These are phyloP conservation scores for Stegastes partitus DNA, from an alignment of 2,113 vertebrate species.

Conservation along the genomic window DNA sequence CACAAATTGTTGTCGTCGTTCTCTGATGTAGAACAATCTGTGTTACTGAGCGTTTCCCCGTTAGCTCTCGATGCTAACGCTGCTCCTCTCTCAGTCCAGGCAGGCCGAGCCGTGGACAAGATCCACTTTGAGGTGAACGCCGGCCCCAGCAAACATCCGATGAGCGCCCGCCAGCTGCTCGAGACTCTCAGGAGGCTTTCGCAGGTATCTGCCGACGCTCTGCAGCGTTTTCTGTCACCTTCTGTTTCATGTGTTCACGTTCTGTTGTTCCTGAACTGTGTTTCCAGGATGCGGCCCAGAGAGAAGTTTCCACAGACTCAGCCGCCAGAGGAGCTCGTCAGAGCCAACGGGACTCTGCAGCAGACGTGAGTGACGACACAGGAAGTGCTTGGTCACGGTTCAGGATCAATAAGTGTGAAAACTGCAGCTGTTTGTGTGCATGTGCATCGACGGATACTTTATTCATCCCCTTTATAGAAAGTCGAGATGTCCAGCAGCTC, in stretches of 20 bases:
- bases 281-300: slow-evolving; percentile 48
- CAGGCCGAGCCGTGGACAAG: slow-evolving; percentile 78
- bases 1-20: too few species aligned
- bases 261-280: slow-evolving; percentile 31
- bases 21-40: too few species aligned
- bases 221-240: slow-evolving; percentile 46
- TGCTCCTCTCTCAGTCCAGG: slow-evolving; percentile 61
- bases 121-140: slow-evolving; percentile 79
- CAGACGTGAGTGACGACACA: slow-evolving; percentile 10
- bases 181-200: slow-evolving; percentile 54
- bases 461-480: too few species aligned
- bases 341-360: background rate
- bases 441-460: too few species aligned
- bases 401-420: background rate
- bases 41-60: background rate
- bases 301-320: slow-evolving; percentile 35
- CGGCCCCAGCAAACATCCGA: slow-evolving; percentile 10
- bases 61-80: slow-evolving; percentile 5
- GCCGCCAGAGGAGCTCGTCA: background rate
- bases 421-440: background rate
- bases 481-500: too few species aligned
- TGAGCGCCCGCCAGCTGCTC: slow-evolving; percentile 55
- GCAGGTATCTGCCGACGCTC: slow-evolving; percentile 69
- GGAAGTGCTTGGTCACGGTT: too few species aligned
- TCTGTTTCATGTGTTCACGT: slow-evolving; percentile 1